phyloP scores from a whole-genome alignment of 2,888 invertebrate genomes.

The Archips crataeganus region DNA sequence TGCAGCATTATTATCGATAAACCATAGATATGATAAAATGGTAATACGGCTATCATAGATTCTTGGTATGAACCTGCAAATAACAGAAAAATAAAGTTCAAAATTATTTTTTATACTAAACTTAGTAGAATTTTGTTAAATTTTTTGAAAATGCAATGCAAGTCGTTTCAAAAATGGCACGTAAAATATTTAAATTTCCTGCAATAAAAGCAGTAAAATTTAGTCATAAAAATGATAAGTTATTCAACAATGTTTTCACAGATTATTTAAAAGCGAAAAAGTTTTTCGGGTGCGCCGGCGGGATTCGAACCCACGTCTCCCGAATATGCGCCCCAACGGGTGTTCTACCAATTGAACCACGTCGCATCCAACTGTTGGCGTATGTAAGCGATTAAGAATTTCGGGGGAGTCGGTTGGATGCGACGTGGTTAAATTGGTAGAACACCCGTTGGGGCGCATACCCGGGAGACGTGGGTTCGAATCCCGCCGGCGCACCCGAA shows the following conservation, averaged over 20 bases:
- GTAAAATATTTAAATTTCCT: neutral
- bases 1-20: conserved; percentile 85
- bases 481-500: too few species aligned
- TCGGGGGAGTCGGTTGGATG: too few species aligned
- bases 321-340: too few species aligned
- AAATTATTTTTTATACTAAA: neutral
- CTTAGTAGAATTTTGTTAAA: neutral
- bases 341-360: too few species aligned
- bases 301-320: too few species aligned
- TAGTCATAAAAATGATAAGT: neutral
- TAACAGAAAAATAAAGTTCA: neutral
- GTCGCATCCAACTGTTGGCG: too few species aligned
- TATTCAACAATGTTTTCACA: neutral
- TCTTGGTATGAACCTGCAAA: conserved; percentile 83
- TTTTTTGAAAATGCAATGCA: neutral
- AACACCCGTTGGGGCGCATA: too few species aligned
- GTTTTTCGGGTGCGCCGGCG: too few species aligned
- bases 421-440: too few species aligned
- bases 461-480: too few species aligned
- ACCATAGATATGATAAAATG: conserved; percentile 93
- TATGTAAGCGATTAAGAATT: too few species aligned
- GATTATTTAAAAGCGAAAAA: too few species aligned
- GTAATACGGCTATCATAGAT: conserved; percentile 87
- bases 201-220: neutral
- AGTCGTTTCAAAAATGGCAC: neutral